Base-by-base conservation (phyloP, 2,797 vertebrate species). In the Sebastes glaucus region DNA sequence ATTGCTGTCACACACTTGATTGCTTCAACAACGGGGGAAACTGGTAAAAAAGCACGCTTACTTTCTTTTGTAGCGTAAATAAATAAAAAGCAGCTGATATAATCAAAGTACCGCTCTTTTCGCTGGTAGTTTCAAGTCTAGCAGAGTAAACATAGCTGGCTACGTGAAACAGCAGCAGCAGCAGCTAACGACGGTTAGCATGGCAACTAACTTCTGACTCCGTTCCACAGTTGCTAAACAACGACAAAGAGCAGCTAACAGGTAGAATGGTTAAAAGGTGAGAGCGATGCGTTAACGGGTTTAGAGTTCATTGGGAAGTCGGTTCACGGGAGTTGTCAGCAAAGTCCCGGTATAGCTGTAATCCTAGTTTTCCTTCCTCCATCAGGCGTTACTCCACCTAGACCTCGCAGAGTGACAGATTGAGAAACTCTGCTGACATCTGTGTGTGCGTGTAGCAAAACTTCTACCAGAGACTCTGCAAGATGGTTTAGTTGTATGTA, bases 391-490 rank as follows among this genome's bases (percentile, higher is more conserved):
- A 56, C 80, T 85, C 90, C 90, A 74, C 82, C 89, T 74, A 27
- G 38, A 74, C 82, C 89, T 74, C n/a, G 38, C 53, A 16, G 62
- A 90, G 84, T 94, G 94, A 95, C 93, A 95, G 93, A 94, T 94
- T 89, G 88, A 83, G 84, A 93, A 93, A 94, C 90, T 93, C 90
- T 55, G 79, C 92, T 94, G 94, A 93, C 93, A 94, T 93, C 83
- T 92, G 90, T 30, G 87, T 92, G 86, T 92, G 91, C 82, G 87
- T 87, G 92, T 84, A 80, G 83, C 81, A 56, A 83, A 92, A 93
- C 82, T 90, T 88, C 32, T 28, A 2, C 28, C 90, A n/a, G 81
- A 93, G 91, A 89, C 18, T 0, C 1, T 0, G 4, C 52, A 0
- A 80, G 86, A 89, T 23, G 1, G 0, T 11, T 1, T 0, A 0